Conservation (phyloP, 2,113 vertebrate genomes). For the Thryonomys swinderianus region DNA sequence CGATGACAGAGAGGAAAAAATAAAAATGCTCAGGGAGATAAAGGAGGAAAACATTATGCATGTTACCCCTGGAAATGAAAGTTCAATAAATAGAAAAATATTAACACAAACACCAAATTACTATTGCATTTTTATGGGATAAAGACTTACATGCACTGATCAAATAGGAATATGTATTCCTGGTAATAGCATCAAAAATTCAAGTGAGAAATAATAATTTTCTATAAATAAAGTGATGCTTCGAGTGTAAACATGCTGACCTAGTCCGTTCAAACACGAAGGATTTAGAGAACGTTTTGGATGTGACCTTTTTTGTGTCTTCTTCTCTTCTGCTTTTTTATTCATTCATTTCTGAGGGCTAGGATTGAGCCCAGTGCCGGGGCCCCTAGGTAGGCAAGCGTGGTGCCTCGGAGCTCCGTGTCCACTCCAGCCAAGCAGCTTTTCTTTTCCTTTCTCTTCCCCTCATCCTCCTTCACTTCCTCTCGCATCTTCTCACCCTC, state of each 20-base stretch:
- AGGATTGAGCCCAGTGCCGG: neutral
- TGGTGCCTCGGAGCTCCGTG: neutral
- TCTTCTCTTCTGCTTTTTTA: neutral
- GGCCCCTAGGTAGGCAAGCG: neutral
- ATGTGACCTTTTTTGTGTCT: neutral
- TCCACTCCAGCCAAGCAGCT: too few relatives aligned
- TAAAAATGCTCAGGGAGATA: neutral
- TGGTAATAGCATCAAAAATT: neutral
- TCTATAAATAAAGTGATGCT: neutral
- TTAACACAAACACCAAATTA: neutral
- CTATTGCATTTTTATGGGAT: neutral
- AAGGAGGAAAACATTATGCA: neutral
- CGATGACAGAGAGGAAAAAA: neutral
- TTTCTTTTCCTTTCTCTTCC: neutral
- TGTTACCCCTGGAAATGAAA: neutral
- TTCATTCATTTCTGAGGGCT: too few relatives aligned
- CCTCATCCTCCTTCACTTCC: neutral
- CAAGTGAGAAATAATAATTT: neutral
- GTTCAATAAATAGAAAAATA: neutral
- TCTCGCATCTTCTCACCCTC: neutral
- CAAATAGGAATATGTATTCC: neutral
- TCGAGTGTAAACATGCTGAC: neutral
- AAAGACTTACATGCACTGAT: neutral
- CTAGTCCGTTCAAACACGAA: neutral
- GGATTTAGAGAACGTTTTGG: neutral